These are phyloP conservation scores for Aleiodes sp. DNA, from an alignment of 1,140 invertebrate species.

Conservation along the genomic window DNA sequence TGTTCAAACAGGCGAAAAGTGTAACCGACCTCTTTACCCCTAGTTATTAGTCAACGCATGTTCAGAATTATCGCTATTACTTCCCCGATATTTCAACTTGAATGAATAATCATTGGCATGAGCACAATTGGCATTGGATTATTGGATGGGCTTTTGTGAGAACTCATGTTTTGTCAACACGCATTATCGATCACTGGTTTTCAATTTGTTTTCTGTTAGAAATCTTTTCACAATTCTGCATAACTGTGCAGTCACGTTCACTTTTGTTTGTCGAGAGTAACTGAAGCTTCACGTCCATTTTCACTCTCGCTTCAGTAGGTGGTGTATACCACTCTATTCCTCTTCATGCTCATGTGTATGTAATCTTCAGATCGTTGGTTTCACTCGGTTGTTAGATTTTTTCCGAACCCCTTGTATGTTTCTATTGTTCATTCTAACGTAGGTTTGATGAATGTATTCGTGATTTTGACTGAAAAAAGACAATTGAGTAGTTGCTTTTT, in stretches of 20 bases:
- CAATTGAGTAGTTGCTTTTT: too few species aligned
- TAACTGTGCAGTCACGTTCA: background rate
- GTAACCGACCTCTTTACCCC: background rate
- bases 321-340: background rate
- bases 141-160: background rate
- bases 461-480: too few species aligned
- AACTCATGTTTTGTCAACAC: slow-evolving; percentile 22
- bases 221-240: background rate
- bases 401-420: background rate
- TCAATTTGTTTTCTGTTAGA: background rate
- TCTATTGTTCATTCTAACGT: background rate
- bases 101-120: slow-evolving; percentile 2
- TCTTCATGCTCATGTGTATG: slow-evolving; percentile 1
- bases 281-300: slow-evolving; percentile 18
- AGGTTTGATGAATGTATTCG: background rate
- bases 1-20: too few species aligned
- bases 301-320: slow-evolving; percentile 14
- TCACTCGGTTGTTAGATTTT: slow-evolving; percentile 14
- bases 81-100: background rate
- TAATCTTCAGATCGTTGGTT: slow-evolving; percentile 3
- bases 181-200: slow-evolving; percentile 11
- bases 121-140: background rate
- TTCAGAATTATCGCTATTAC: background rate
- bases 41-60: background rate
- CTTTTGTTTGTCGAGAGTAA: slow-evolving; percentile 21